Percentiles rank a stretch among this genome's conserved stretches.
Evolutionary conservation across 2,113 vertebrate genomes (phyloP).

Genomic region (Mobula hypostoma): DNA sequence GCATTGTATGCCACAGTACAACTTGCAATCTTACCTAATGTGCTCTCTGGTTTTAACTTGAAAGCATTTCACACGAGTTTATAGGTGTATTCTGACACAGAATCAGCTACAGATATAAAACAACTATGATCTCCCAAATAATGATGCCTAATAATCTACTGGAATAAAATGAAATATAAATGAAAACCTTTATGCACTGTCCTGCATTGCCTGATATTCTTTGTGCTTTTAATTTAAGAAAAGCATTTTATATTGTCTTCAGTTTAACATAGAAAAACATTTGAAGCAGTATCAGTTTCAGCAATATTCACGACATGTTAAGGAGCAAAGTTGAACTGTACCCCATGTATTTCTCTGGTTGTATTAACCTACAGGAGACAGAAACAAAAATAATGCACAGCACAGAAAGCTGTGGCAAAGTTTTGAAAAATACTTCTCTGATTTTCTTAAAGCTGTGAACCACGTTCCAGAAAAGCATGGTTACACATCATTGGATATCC

Average conservation of each 20-base stretch:
- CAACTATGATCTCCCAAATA: not conserved
- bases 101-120: not conserved
- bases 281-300: not conserved
- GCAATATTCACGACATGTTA: not conserved
- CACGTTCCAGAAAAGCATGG: not conserved
- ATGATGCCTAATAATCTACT: not conserved
- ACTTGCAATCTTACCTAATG: not conserved
- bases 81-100: not conserved
- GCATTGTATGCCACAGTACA: not conserved
- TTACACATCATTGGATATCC: not conserved
- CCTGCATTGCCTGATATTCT: not conserved
- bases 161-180: not conserved
- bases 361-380: not conserved
- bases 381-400: not conserved
- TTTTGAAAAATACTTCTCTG: not conserved
- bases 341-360: not conserved
- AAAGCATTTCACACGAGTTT: not conserved
- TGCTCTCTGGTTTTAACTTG: not conserved
- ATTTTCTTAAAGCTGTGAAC: not conserved
- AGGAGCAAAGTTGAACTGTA: not conserved
- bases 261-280: not conserved
- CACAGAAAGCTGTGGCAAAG: not conserved
- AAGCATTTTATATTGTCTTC: not conserved
- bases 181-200: not conserved
- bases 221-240: not conserved